These are phyloP conservation scores for Drosophila cognata DNA, from an alignment of 2,888 invertebrate genomes.

Conservation along the genomic window DNA sequence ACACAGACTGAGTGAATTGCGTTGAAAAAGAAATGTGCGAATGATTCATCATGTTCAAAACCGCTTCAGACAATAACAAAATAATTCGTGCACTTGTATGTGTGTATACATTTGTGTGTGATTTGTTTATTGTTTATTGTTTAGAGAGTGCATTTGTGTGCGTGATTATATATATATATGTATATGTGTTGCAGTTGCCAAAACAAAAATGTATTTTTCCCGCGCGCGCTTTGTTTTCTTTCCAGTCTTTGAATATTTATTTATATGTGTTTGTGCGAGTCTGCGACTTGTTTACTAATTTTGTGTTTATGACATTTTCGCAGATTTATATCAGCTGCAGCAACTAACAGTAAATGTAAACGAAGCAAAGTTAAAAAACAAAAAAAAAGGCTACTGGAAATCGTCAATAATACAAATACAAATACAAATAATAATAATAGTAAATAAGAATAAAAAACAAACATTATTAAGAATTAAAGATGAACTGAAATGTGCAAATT, in stretches of 20 bases:
- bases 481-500: constrained; percentile 83
- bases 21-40: constrained; percentile 7
- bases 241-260: constrained; percentile 7
- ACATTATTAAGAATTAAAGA: constrained; percentile 65
- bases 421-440: constrained; percentile 34
- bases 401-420: constrained; percentile 14
- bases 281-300: constrained; percentile 72
- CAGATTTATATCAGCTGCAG: constrained; percentile 66
- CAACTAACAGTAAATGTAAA: constrained; percentile 40
- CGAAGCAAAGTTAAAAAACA: constrained; percentile 35
- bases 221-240: constrained; percentile 44
- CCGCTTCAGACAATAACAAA: constrained; percentile 36
- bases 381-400: constrained; percentile 35
- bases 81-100: constrained; percentile 27
- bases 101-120: constrained; percentile 10
- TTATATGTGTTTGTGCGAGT: constrained; percentile 20
- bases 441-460: constrained; percentile 39
- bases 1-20: constrained; percentile 24
- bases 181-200: constrained; percentile 8
- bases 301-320: constrained; percentile 56
- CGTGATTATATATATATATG: neutral
- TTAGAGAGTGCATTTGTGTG: neutral
- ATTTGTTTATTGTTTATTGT: constrained; percentile 12
- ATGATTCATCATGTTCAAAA: constrained; percentile 51
- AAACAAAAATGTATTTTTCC: constrained; percentile 38